A percentile compares a stretch with the other conserved stretches of the same genome.
Evolutionary conservation across 2,113 vertebrate genomes (phyloP).

Genomic region (Okapia johnstoni): DNA sequence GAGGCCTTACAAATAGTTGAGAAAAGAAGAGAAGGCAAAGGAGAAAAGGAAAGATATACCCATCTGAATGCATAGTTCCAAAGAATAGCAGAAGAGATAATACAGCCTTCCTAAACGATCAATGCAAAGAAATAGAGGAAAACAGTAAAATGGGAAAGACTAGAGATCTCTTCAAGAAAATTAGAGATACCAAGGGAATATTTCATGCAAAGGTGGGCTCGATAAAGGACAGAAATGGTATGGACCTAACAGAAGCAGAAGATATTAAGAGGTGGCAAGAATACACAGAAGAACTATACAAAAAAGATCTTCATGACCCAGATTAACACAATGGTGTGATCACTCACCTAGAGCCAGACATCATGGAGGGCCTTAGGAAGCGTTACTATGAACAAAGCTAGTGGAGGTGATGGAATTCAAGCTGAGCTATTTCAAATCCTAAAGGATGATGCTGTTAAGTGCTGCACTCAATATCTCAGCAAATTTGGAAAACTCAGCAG

Average conservation of each 20-base stretch:
- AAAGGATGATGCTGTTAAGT: neutral
- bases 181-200: neutral
- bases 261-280: neutral
- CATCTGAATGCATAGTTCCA: neutral
- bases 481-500: neutral
- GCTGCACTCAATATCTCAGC: neutral
- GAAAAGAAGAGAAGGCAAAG: neutral
- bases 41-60: neutral
- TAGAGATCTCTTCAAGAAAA: neutral
- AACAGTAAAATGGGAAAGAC: neutral
- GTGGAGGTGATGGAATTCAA: neutral
- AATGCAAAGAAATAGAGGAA: neutral
- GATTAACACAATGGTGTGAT: neutral
- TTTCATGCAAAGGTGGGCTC: neutral
- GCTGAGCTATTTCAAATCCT: neutral
- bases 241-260: neutral
- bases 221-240: neutral
- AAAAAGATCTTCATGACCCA: neutral
- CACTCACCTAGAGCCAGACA: neutral
- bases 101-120: neutral
- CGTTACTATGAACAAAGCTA: neutral
- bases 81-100: neutral
- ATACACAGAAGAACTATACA: neutral
- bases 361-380: neutral
- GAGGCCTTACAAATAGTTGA: neutral